phyloP scores from a whole-genome alignment of 2,113 vertebrate genomes.

The Pelobates fuscus region DNA sequence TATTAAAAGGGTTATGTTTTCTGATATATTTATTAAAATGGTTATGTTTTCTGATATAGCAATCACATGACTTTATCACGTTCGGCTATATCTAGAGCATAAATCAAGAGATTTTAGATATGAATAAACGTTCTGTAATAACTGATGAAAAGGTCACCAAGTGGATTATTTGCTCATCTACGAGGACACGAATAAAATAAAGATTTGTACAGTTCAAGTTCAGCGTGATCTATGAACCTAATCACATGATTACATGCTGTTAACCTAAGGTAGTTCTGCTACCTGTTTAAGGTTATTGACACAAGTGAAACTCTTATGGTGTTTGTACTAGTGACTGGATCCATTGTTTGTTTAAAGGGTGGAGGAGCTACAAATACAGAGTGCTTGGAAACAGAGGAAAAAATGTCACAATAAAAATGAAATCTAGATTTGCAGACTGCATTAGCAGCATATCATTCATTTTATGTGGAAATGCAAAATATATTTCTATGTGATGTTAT shows the following conservation, averaged over 20 bases:
- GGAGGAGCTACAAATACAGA: too few relatives aligned
- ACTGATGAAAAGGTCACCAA: neutral
- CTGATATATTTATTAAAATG: too few relatives aligned
- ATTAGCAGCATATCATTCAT: too few relatives aligned
- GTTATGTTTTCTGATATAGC: too few relatives aligned
- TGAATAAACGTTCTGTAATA: neutral
- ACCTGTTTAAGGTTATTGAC: neutral
- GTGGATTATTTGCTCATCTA: neutral
- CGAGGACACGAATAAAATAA: neutral
- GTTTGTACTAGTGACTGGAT: neutral
- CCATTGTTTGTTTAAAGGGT: neutral
- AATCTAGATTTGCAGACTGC: too few relatives aligned
- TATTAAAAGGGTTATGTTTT: too few relatives aligned
- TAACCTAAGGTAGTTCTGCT: too few relatives aligned
- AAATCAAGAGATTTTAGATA: neutral
- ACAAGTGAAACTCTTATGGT: neutral
- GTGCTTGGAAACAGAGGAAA: too few relatives aligned
- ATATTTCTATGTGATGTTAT: too few relatives aligned
- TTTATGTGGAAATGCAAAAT: too few relatives aligned
- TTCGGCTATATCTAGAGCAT: neutral
- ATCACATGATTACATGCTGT: neutral
- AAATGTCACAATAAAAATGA: too few relatives aligned
- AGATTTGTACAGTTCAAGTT: neutral
- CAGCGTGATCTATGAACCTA: neutral
- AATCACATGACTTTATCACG: too few relatives aligned